Evolutionary conservation across 2,888 invertebrate genomes (phyloP).

Genomic region (Pardosa pseudoannulata): DNA sequence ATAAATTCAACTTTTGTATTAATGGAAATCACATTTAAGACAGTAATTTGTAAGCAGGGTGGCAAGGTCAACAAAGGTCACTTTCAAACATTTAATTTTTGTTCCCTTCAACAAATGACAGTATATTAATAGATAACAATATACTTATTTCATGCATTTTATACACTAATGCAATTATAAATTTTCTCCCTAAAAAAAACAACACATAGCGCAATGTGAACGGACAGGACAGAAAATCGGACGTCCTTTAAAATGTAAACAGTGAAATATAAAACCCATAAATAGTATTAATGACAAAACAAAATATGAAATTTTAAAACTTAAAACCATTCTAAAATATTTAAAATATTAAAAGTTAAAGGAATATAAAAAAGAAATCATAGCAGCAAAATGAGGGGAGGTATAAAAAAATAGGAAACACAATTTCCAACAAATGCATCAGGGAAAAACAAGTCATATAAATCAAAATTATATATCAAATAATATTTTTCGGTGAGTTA

Average conservation of each 20-base stretch:
- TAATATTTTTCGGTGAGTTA: neutral
- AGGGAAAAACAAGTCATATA: neutral
- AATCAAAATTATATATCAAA: neutral
- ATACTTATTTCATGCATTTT: constrained; percentile 18
- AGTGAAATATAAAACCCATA: neutral
- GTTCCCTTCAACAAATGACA: neutral
- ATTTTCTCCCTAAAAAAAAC: neutral
- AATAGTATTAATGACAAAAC: neutral
- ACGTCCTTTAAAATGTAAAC: neutral
- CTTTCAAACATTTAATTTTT: neutral
- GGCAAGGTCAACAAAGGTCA: constrained; percentile 70
- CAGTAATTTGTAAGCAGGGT: neutral
- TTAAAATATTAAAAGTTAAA: neutral
- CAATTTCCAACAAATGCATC: neutral
- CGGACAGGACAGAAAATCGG: neutral
- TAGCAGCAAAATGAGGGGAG: neutral
- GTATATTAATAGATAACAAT: neutral
- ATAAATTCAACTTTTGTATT: too few relatives aligned
- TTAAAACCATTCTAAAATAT: neutral
- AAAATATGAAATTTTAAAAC: neutral
- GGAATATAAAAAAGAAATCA: neutral
- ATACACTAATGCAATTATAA: neutral
- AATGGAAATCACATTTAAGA: neutral
- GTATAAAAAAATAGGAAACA: too few relatives aligned
- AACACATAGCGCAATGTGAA: neutral